These are phyloP conservation scores for Tolmerus cingulatus DNA, from an alignment of 2,888 invertebrate species.

Conservation along the genomic window DNA sequence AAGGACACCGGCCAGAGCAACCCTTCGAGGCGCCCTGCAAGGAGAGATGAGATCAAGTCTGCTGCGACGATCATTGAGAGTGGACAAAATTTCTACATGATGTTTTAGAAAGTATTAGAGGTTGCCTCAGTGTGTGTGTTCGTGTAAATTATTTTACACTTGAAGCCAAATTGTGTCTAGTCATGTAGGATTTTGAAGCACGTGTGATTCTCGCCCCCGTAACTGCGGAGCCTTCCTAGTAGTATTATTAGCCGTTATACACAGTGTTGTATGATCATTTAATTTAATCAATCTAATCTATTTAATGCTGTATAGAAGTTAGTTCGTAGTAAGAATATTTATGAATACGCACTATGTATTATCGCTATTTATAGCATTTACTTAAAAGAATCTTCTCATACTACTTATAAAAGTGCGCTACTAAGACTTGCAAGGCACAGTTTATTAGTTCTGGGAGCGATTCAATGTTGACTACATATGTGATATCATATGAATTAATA, in stretches of 20 bases:
- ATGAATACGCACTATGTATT: not conserved
- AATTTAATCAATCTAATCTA: not conserved
- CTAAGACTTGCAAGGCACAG: not conserved
- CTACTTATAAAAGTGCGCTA: not conserved
- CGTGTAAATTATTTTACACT: not conserved
- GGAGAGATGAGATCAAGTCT: slow-evolving; percentile 73
- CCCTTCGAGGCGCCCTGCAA: slow-evolving; percentile 68
- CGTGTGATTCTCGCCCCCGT: not conserved
- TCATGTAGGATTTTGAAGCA: slow-evolving; percentile 23
- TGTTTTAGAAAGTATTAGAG: not conserved
- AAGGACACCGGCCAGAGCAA: slow-evolving; percentile 62
- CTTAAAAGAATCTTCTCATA: not conserved
- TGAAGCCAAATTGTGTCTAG: slow-evolving; percentile 37
- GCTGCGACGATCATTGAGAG: slow-evolving; percentile 63
- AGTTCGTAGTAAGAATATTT: not conserved
- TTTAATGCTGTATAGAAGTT: not conserved
- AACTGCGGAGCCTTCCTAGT: not conserved
- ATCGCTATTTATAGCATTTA: not conserved
- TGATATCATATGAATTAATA: not conserved
- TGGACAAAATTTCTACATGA: not conserved
- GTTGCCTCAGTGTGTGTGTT: not conserved
- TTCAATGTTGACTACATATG: not conserved
- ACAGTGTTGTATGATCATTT: not conserved
- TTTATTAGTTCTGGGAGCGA: not conserved
- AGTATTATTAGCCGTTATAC: not conserved